Evolutionary conservation across 2,113 vertebrate species (phyloP).

Genomic region (Petrocephalus microphthalmus): DNA sequence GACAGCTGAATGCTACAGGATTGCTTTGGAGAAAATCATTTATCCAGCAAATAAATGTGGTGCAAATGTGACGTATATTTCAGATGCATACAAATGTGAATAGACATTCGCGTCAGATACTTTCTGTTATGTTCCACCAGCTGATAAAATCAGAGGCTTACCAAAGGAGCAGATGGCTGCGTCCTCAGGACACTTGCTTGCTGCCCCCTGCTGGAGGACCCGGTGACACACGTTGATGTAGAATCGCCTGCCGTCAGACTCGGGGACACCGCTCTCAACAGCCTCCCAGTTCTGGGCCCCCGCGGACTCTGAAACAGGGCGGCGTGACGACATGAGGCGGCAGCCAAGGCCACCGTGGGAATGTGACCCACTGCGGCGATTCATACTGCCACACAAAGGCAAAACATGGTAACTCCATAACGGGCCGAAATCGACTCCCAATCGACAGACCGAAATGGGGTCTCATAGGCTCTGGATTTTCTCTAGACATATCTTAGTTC

Average conservation of each 20-base stretch:
- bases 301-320: constrained; percentile 56
- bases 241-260: constrained; percentile 56
- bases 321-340: not conserved
- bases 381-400: not conserved
- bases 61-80: not conserved
- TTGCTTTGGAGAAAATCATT: not conserved
- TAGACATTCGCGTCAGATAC: not conserved
- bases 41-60: not conserved
- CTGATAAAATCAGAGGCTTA: constrained; percentile 49
- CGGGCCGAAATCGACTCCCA: not conserved
- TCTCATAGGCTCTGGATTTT: not conserved
- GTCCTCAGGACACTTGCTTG: constrained; percentile 61
- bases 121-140: not conserved
- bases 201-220: constrained; percentile 61
- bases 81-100: not conserved
- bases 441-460: not conserved
- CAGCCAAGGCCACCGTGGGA: not conserved
- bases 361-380: not conserved
- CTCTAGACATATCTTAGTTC: not conserved
- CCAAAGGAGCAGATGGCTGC: constrained; percentile 81
- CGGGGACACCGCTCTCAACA: constrained; percentile 58
- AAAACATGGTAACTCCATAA: not conserved
- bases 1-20: not conserved
- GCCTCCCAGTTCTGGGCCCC: constrained; percentile 78
- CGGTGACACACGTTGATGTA: constrained; percentile 87